Percentiles rank a stretch among this genome's conserved stretches.
These are phyloP conservation scores for Bellardia bayeri DNA, from an alignment of 2,888 invertebrate species.

Conservation along the genomic window DNA sequence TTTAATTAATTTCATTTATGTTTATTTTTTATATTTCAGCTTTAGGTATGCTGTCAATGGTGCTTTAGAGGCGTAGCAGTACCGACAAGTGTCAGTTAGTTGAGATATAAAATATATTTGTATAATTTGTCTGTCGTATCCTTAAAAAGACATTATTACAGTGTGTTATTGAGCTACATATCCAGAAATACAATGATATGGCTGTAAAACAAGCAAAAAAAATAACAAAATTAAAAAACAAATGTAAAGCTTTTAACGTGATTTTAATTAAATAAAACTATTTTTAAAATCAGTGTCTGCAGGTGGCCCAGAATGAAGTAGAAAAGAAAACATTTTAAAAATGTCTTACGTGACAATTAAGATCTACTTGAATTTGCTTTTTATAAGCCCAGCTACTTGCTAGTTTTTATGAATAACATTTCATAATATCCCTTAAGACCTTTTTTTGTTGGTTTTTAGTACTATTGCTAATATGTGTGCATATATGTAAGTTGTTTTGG, in stretches of 20 bases:
- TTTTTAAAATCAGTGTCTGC: conserved; percentile 36
- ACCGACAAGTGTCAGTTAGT: conserved; percentile 57
- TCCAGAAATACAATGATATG: neutral
- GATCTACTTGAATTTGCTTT: neutral
- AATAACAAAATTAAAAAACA: neutral
- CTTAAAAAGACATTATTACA: conserved; percentile 32
- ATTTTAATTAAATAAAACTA: conserved; percentile 40
- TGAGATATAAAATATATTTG: conserved; percentile 45
- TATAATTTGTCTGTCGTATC: conserved; percentile 55
- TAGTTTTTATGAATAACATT: neutral
- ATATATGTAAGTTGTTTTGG: neutral
- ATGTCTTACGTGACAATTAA: conserved; percentile 22
- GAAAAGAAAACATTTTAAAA: neutral
- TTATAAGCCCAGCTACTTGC: neutral
- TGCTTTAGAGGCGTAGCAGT: conserved; percentile 14
- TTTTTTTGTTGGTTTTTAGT: neutral
- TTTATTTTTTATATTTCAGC: neutral
- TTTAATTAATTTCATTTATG: conserved; percentile 32
- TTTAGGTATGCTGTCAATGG: neutral
- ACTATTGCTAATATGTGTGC: neutral
- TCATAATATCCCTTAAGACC: neutral
- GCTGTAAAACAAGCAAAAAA: neutral
- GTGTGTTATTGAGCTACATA: conserved; percentile 47
- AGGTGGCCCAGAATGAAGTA: conserved; percentile 31
- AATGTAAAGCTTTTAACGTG: neutral